Base-by-base conservation (phyloP, 1,140 invertebrate species). In the Eriosoma lanigerum region DNA sequence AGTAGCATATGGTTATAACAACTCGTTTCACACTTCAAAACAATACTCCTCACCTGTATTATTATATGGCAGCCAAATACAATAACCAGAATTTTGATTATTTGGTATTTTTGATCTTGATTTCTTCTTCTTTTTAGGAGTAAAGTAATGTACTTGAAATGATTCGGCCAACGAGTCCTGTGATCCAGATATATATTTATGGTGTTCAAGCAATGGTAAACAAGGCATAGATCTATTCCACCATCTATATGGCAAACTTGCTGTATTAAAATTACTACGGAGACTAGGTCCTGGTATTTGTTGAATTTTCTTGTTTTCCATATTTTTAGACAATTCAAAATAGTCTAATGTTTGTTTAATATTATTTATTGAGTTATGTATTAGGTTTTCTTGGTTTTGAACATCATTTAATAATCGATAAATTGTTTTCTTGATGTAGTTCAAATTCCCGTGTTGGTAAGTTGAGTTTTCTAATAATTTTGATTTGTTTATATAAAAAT, bases 371-470 rank as follows among this genome's bases (percentile, higher is more conserved):
- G 75, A 78, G 48, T 78, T 44, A 12, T 32, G 75, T 62, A 81
- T 38, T 80, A 70, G 62, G 50, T 76, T 64, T 82, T 84, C 83
- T 82, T 84, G 82, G 72, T 75, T 80, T 82, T 84, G 82, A 24
- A 84, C 82, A 48, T 83, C 81, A 75, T 68, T 60, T 19, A 84
- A 52, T 56, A 84, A 72, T 76, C 81, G 80, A 60, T 80, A 80
- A 17, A 84, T 80, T 13, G 81, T 82, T 58, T 68, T 76, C 82
- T 84, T 82, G 38, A 84, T 50, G 8, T 83, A 64, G 38, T 81
- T 32, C 24, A 82, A 44, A 50, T 66, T 81, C 29, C n/a, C n/a
- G 1, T 26, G 9, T 24, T 13, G 8, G 26, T 62, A 15, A 46
- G 46, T 46, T 44, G 38, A 76, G 32, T 19, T 17, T 76, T 60